Evolutionary conservation across 2,888 invertebrate genomes (phyloP).

Genomic region (Epistrophe eligans): DNA sequence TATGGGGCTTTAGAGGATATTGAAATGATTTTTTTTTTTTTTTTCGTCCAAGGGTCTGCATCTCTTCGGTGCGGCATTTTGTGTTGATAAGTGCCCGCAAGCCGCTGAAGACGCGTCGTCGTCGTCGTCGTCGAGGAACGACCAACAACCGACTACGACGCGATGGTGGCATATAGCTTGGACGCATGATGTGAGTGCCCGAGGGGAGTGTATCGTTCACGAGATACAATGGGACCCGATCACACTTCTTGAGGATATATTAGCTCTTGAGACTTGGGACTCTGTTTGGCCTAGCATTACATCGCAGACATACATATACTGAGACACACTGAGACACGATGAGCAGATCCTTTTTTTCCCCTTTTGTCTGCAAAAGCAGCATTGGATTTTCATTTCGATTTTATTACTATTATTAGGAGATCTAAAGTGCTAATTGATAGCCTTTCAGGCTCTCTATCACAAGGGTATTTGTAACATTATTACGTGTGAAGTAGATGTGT

Average conservation of each 20-base stretch:
- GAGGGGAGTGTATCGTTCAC: slow-evolving; percentile 31
- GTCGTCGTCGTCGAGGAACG: background rate
- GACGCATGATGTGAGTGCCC: slow-evolving; percentile 55
- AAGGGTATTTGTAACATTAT: slow-evolving; percentile 68
- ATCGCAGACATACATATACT: too few relatives aligned
- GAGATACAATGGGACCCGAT: slow-evolving; percentile 52
- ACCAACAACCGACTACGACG: background rate
- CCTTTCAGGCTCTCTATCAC: slow-evolving; percentile 62
- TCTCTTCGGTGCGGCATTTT: slow-evolving; percentile 35
- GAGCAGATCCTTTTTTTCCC: slow-evolving; percentile 51
- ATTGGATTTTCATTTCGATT: slow-evolving; percentile 65
- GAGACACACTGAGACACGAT: background rate
- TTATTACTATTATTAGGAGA: slow-evolving; percentile 74
- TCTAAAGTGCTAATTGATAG: slow-evolving; percentile 75
- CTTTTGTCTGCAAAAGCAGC: slow-evolving; percentile 25
- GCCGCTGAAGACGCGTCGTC: slow-evolving; percentile 9
- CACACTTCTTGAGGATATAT: slow-evolving; percentile 63
- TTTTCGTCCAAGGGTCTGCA: background rate
- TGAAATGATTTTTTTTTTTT: slow-evolving; percentile 54
- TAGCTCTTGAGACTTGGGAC: slow-evolving; percentile 35
- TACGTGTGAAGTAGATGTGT: slow-evolving; percentile 72
- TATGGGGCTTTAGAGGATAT: slow-evolving; percentile 74
- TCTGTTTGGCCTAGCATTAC: slow-evolving; percentile 15
- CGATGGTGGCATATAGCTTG: background rate
- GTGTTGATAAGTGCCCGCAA: slow-evolving; percentile 57